A percentile compares a stretch with the other conserved stretches of the same genome.
phyloP scores from a whole-genome alignment of 2,888 invertebrate species.

The Spisula subtruncata region DNA sequence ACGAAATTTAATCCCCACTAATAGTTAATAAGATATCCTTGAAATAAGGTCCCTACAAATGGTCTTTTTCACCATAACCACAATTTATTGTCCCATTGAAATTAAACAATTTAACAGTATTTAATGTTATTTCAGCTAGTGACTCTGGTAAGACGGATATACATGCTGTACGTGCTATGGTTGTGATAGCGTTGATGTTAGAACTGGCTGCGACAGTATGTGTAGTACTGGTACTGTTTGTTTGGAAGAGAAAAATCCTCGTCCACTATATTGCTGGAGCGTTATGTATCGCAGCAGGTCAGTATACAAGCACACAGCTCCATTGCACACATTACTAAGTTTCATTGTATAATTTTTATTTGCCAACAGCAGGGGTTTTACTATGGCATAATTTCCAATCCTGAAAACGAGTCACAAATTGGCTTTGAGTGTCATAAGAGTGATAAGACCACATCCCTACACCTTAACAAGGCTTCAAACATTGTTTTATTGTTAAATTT shows the following conservation, averaged over 20 bases:
- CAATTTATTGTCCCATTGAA: too few relatives aligned
- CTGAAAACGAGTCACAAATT: too few relatives aligned
- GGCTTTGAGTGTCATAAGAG: too few relatives aligned
- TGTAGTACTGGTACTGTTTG: slow-evolving; percentile 25
- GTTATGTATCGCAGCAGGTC: slow-evolving; percentile 34
- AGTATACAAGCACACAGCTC: neutral
- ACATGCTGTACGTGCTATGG: slow-evolving; percentile 36
- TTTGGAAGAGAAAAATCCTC: slow-evolving; percentile 15
- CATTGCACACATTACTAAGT: neutral
- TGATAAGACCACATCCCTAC: too few relatives aligned
- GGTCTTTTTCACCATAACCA: too few relatives aligned
- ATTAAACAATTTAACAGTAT: too few relatives aligned
- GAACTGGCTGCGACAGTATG: slow-evolving; percentile 14
- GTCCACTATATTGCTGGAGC: slow-evolving; percentile 29
- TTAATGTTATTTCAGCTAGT: slow-evolving; percentile 12
- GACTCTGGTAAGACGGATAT: slow-evolving; percentile 27
- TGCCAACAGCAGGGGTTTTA: neutral
- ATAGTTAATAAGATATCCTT: too few relatives aligned
- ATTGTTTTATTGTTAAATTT: too few relatives aligned
- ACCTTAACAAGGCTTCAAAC: too few relatives aligned
- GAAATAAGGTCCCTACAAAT: too few relatives aligned
- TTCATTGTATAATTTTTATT: neutral
- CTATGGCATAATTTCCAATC: too few relatives aligned
- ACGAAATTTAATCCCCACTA: too few relatives aligned
- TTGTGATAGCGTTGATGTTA: slow-evolving; percentile 26